Evolutionary conservation across 2,113 vertebrate species (phyloP).

Genomic region (Micronycteris hirsuta): DNA sequence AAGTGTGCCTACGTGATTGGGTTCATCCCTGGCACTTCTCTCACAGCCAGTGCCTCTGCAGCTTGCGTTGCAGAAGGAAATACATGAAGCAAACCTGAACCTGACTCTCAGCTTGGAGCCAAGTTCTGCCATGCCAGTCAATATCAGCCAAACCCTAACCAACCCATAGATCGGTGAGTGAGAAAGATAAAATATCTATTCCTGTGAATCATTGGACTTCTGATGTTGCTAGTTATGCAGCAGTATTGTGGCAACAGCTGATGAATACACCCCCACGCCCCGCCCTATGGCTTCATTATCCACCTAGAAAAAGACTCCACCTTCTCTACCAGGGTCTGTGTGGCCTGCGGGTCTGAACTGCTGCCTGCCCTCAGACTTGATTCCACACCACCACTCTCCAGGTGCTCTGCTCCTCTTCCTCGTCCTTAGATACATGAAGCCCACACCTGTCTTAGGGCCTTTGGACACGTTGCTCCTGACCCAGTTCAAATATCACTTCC

Average conservation of each 20-base stretch:
- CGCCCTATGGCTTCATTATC: neutral
- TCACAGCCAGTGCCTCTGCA: neutral
- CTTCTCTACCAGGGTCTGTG: neutral
- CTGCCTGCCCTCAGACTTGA: no score
- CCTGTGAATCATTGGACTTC: neutral
- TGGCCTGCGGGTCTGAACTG: neutral
- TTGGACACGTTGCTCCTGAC: accelerated
- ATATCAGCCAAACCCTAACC: neutral
- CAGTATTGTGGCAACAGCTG: neutral
- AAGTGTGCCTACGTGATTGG: neutral
- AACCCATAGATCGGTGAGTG: neutral
- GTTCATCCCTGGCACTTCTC: neutral
- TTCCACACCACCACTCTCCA: neutral
- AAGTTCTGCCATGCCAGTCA: neutral
- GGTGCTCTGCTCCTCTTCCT: neutral
- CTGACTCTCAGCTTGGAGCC: neutral
- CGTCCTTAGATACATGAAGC: neutral
- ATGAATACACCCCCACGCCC: neutral
- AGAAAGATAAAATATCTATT: neutral
- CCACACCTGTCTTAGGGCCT: neutral
- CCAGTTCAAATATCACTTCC: neutral
- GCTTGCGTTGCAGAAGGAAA: neutral
- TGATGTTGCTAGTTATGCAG: neutral
- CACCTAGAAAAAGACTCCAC: neutral
- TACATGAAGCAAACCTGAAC: neutral